These are phyloP conservation scores for Nannoperca obscura DNA, from an alignment of 2,797 vertebrate species.

Conservation along the genomic window DNA sequence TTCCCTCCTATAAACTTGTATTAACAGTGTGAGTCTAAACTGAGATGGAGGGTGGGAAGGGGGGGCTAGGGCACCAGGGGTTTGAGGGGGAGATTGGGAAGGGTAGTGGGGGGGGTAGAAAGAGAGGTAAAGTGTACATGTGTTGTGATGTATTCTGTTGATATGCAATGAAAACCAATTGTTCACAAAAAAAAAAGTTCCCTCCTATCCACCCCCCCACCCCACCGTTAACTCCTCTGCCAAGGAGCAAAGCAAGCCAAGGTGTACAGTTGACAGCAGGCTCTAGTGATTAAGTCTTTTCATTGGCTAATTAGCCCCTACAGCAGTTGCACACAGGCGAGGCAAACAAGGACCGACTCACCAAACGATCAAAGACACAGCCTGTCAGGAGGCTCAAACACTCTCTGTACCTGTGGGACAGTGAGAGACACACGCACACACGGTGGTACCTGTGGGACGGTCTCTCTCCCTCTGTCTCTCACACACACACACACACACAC, in stretches of 20 bases:
- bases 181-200: slow-evolving; percentile 5
- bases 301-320: slow-evolving; percentile 88
- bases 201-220: too few relatives aligned
- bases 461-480: slow-evolving; percentile 48
- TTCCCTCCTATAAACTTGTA: slow-evolving; percentile 7
- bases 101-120: too few relatives aligned
- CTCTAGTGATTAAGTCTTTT: slow-evolving; percentile 84
- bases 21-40: too few relatives aligned
- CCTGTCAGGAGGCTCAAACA: slow-evolving; percentile 82
- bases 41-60: too few relatives aligned
- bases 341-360: slow-evolving; percentile 84
- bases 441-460: slow-evolving; percentile 71
- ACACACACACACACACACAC: slow-evolving; percentile 39
- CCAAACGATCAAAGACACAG: slow-evolving; percentile 81
- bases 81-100: too few relatives aligned
- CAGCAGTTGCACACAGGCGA: slow-evolving; percentile 82
- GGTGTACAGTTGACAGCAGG: slow-evolving; percentile 79
- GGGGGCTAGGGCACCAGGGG: too few relatives aligned
- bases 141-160: too few relatives aligned
- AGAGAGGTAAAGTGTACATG: too few relatives aligned
- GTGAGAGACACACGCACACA: slow-evolving; percentile 50
- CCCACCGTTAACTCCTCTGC: slow-evolving; percentile 14
- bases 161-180: too few relatives aligned
- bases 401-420: slow-evolving; percentile 79
- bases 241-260: slow-evolving; percentile 59